phyloP scores from a whole-genome alignment of 2,888 invertebrate species.

The Hemicrepidius hirtus region DNA sequence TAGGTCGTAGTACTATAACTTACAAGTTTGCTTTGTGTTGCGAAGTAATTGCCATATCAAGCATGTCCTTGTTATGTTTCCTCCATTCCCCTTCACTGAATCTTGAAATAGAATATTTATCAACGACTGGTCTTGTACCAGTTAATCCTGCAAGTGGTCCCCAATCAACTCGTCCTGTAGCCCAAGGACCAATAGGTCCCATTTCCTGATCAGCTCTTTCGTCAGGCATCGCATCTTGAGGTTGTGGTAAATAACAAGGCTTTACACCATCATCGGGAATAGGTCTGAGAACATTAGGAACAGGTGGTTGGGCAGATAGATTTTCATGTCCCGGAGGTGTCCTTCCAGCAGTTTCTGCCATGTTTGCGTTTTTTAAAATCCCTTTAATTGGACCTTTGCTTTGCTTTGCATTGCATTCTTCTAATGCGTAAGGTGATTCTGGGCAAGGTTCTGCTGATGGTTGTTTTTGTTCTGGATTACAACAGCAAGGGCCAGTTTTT shows the following conservation, averaged over 20 bases:
- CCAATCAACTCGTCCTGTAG: slow-evolving; percentile 84
- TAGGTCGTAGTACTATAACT: slow-evolving; percentile 35
- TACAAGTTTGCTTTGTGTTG: slow-evolving; percentile 67
- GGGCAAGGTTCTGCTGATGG: slow-evolving; percentile 44
- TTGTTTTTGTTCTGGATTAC: slow-evolving; percentile 20
- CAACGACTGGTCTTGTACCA: slow-evolving; percentile 83
- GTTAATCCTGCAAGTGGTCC: slow-evolving; percentile 81
- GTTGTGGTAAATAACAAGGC: slow-evolving; percentile 76
- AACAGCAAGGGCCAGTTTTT: slow-evolving; percentile 9
- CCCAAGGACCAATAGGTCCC: slow-evolving; percentile 79
- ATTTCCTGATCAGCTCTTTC: slow-evolving; percentile 68
- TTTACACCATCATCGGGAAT: slow-evolving; percentile 55
- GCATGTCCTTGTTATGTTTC: slow-evolving; percentile 65
- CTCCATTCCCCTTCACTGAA: slow-evolving; percentile 86
- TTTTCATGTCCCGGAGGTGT: slow-evolving; percentile 42
- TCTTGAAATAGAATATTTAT: slow-evolving; percentile 84
- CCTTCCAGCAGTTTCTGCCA: slow-evolving; percentile 29
- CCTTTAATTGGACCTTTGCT: slow-evolving; percentile 43
- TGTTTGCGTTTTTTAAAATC: slow-evolving; percentile 49
- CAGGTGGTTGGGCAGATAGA: slow-evolving; percentile 48
- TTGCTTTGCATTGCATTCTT: slow-evolving; percentile 44
- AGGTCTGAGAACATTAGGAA: slow-evolving; percentile 45
- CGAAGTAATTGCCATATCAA: slow-evolving; percentile 65
- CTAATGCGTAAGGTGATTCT: slow-evolving; percentile 49
- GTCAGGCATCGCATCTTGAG: slow-evolving; percentile 72